phyloP scores from a whole-genome alignment of 2,888 invertebrate species.

The Melanchra persicariae region DNA sequence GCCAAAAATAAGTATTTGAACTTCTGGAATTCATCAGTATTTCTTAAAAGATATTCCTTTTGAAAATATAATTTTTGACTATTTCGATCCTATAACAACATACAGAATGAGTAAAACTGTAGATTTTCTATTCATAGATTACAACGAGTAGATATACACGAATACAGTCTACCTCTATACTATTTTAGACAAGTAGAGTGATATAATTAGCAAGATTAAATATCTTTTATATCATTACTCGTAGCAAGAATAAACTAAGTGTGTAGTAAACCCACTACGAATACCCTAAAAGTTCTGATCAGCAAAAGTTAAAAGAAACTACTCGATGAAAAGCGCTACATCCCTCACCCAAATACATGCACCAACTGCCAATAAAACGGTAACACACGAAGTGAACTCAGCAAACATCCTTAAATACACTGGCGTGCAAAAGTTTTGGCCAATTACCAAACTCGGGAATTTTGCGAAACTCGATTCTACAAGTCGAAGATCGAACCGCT shows the following conservation, averaged over 20 bases:
- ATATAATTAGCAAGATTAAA: not conserved
- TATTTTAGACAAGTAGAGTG: not conserved
- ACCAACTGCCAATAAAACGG: conserved; percentile 53
- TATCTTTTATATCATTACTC: not conserved
- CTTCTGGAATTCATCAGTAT: too few species aligned
- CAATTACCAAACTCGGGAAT: conserved; percentile 69
- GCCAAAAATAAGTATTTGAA: not conserved
- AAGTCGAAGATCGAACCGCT: conserved; percentile 71
- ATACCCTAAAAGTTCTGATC: conserved; percentile 24
- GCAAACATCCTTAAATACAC: conserved; percentile 68
- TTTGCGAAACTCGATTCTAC: conserved; percentile 68
- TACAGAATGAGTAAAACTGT: not conserved
- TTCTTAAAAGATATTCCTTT: too few species aligned
- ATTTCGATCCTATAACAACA: not conserved
- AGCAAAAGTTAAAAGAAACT: conserved; percentile 19
- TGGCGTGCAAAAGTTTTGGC: conserved; percentile 66
- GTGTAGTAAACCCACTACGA: not conserved
- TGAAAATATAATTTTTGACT: not conserved
- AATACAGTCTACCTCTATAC: not conserved
- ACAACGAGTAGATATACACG: too few species aligned
- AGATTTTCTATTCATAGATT: not conserved
- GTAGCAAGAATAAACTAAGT: not conserved
- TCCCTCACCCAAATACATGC: conserved; percentile 54
- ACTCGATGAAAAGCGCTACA: conserved; percentile 14
- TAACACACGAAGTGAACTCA: conserved; percentile 57